phyloP scores from a whole-genome alignment of 2,888 invertebrate species.

The Cephus sareptanus region DNA sequence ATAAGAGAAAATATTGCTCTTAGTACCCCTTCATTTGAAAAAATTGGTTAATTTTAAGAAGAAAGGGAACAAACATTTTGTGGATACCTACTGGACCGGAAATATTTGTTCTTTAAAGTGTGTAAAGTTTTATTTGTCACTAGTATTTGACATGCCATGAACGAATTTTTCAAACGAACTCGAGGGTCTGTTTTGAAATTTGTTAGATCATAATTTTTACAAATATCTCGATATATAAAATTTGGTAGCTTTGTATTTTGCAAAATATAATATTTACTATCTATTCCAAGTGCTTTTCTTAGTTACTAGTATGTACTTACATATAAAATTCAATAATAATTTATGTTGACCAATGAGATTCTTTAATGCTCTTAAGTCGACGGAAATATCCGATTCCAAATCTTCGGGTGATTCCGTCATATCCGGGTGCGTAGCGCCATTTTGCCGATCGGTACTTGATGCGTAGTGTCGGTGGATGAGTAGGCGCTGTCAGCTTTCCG shows the following conservation, averaged over 20 bases:
- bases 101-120: neutral
- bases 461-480: slow-evolving; percentile 6
- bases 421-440: slow-evolving; percentile 7
- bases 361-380: neutral
- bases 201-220: neutral
- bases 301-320: neutral
- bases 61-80: too few species aligned
- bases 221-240: neutral
- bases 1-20: neutral
- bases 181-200: neutral
- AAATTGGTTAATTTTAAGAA: neutral
- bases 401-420: neutral
- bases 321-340: neutral
- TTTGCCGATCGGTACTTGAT: slow-evolving; percentile 14
- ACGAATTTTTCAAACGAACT: neutral
- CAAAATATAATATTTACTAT: neutral
- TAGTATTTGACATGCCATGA: neutral
- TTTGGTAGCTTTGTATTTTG: neutral
- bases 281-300: neutral
- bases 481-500: neutral
- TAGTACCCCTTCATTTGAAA: neutral
- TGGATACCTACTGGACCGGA: neutral
- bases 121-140: neutral
- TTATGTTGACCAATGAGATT: neutral
- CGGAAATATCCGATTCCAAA: neutral